Base-by-base conservation (phyloP, 2,888 invertebrate species). In the Mythimna loreyi region DNA sequence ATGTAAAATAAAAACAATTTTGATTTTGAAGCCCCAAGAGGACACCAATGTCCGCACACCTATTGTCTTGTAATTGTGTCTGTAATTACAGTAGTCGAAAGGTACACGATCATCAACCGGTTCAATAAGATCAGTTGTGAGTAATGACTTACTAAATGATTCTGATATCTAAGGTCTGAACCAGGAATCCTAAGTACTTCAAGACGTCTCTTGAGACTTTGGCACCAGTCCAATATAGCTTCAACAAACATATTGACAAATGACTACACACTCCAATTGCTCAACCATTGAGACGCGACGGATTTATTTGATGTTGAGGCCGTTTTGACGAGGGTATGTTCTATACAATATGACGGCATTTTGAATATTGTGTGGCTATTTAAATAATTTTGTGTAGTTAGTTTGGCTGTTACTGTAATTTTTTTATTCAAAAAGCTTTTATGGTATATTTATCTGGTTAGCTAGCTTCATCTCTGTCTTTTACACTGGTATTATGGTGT, bases 171-270 rank as follows among this genome's bases (percentile, higher is more conserved):
- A 28, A 55, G 50, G 55, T 53, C 43, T 52, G 25, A 11, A 33
- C 56, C 64, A 60, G 75, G 60, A 47, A 67, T 21, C 16, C 40
- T 75, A 28, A 67, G 16, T 40, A 16, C 36, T 52, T 67, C 65
- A 40, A 71, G 63, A 45, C 16, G 33, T 62, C 60, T 63, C 74
- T 9, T 0, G 55, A 43, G 66, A n/a, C 52, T 16, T 68, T 86
- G 85, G 86, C 86, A 43, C 9, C 9, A n/a, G 28, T 82, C 86
- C 88, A 87, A 80, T 77, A 72, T 63, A n/a, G 75, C 45, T 77
- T 79, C 76, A 75, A 79, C 82, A 87, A 85, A 86, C 85, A 85
- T 86, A 87, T 87, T 87, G 88, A 88, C 84, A 86, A 86, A 87
- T 83, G 79, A 80, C 80, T 80, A 65, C 72, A 82, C 81, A 82